These are phyloP conservation scores for Dynastes hyllus DNA, from an alignment of 2,888 invertebrate genomes.

Conservation along the genomic window DNA sequence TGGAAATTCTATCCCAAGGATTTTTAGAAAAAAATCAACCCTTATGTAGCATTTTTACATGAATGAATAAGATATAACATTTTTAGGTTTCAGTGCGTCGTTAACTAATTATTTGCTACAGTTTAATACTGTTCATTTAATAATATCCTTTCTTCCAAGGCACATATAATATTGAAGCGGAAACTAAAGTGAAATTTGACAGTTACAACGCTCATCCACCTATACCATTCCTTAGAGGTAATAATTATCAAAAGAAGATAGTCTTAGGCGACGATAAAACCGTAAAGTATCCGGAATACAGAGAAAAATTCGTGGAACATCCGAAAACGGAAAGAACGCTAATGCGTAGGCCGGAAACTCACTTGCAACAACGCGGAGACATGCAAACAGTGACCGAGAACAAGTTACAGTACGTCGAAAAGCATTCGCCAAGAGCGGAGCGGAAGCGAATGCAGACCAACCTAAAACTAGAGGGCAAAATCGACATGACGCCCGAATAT, in stretches of 20 bases:
- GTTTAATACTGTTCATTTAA: conserved; percentile 55
- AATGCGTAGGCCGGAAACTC: conserved; percentile 60
- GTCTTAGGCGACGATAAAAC: conserved; percentile 48
- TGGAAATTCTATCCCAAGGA: too few relatives aligned
- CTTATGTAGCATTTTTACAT: too few relatives aligned
- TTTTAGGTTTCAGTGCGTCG: too few relatives aligned
- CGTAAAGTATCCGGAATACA: conserved; percentile 63
- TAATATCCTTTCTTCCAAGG: background rate
- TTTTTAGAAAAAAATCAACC: too few relatives aligned
- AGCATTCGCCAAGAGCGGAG: conserved; percentile 61
- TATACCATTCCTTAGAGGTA: conserved; percentile 65
- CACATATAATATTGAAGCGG: conserved; percentile 68
- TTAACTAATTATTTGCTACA: too few relatives aligned
- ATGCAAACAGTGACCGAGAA: conserved; percentile 60
- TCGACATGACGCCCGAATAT: conserved; percentile 70
- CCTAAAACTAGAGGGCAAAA: conserved; percentile 67
- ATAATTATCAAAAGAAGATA: conserved; percentile 41
- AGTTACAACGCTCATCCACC: conserved; percentile 63
- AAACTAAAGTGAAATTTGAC: conserved; percentile 70
- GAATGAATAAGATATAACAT: too few relatives aligned
- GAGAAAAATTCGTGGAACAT: conserved; percentile 64
- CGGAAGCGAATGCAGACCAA: conserved; percentile 65
- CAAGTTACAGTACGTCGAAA: conserved; percentile 59
- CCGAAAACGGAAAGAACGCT: conserved; percentile 54
- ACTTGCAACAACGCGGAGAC: conserved; percentile 59